A percentile compares a stretch with the other conserved stretches of the same genome.
phyloP scores from a whole-genome alignment of 2,113 vertebrate species.

The Taurulus bubalis region DNA sequence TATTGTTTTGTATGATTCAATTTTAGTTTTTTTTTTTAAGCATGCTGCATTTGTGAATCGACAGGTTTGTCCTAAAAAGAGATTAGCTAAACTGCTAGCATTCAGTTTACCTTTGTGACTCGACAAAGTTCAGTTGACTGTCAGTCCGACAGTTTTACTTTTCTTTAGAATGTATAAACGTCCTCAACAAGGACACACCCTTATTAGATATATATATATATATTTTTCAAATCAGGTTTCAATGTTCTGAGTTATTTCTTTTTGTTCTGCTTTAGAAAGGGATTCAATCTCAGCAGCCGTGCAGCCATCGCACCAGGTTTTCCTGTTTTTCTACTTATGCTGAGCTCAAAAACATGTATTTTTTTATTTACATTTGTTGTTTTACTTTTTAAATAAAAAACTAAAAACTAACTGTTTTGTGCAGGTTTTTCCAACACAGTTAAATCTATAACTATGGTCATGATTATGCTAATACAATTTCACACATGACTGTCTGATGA shows the following conservation, averaged over 20 bases:
- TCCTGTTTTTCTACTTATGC: constrained; percentile 67
- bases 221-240: constrained; percentile 70
- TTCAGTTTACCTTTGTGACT: constrained; percentile 68
- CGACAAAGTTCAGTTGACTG: constrained; percentile 33
- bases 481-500: neutral
- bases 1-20: constrained; percentile 56
- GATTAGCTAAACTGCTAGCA: constrained; percentile 69
- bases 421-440: constrained; percentile 40
- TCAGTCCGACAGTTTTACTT: constrained; percentile 68
- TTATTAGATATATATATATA: constrained; percentile 51
- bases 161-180: constrained; percentile 80
- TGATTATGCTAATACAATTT: constrained; percentile 24
- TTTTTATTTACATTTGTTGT: constrained; percentile 77
- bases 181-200: constrained; percentile 55
- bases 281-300: constrained; percentile 63
- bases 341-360: constrained; percentile 74
- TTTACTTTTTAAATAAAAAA: constrained; percentile 71
- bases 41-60: constrained; percentile 71
- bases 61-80: constrained; percentile 62
- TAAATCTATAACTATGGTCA: constrained; percentile 15
- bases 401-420: constrained; percentile 53
- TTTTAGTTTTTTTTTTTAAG: constrained; percentile 41
- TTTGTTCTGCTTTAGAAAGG: constrained; percentile 53
- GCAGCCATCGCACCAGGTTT: constrained; percentile 63
- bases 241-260: constrained; percentile 52